Base-by-base conservation (phyloP, 1,140 invertebrate species). In the Zaprionus ghesquierei region DNA sequence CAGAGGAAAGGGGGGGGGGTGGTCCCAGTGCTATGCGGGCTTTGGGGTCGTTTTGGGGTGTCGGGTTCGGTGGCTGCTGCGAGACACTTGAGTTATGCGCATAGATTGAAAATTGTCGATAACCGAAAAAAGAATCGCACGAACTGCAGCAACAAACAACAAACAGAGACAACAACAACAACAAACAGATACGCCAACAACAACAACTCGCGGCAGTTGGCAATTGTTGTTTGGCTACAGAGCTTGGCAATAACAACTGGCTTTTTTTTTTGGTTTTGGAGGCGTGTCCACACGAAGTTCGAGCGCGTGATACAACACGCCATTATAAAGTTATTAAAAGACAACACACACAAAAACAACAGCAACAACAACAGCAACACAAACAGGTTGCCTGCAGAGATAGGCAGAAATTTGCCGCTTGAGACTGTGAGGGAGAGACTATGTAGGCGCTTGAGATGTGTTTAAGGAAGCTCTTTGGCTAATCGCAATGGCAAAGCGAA, bases 291-390 rank as follows among this genome's bases (percentile, higher is more conserved):
- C 66, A 74, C 74, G 73, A 80, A 80, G 82, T 64, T 82, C 23
- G 68, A 58, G 59, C 76, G 82, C 82, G 82, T 86, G 82, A 87
- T 86, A 74, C 82, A 87, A 86, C 82, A 86, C 79, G 69, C 84
- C 84, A 89, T 89, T 89, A 89, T 89, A 89, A 89, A 89, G 84
- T 89, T 89, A 89, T 89, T 89, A 89, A 89, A 89, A 86, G 82
- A 65, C 79, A 87, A 78, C 58, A 61, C 35, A 61, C 51, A 44
- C 31, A 62, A 38, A 35, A 64, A 51, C 53, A 58, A 59, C 50
- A 69, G 8, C 50, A 60, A 55, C 15, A 50, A 5, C 18, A 55
- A 22, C 31, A n/a, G 22, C 55, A 33, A 5, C 25, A 54, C 22
- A n/a, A 71, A 72, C 55, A 76, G 76, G 75, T 77, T 76, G 44